A percentile compares a stretch with the other conserved stretches of the same genome.
These are phyloP conservation scores for Dryobotodes eremita DNA, from an alignment of 2,888 invertebrate genomes.

Conservation along the genomic window DNA sequence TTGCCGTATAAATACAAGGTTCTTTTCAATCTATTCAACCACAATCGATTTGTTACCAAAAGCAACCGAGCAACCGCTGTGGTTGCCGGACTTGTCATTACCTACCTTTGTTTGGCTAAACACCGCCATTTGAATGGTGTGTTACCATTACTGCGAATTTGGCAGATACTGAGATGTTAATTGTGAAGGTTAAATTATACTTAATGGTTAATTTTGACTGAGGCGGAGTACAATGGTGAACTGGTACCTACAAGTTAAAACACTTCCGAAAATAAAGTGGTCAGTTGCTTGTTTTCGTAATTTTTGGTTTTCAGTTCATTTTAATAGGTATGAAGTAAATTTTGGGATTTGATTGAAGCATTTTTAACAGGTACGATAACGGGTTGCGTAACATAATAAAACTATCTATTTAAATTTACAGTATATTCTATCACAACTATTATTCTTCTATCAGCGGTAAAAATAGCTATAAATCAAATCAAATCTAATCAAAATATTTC, in stretches of 20 bases:
- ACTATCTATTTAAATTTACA: background rate
- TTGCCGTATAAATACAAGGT: slow-evolving; percentile 34
- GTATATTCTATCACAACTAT: background rate
- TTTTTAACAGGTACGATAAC: background rate
- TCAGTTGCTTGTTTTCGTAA: background rate
- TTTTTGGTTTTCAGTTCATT: background rate
- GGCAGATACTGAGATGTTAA: slow-evolving; percentile 36
- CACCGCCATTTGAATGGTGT: slow-evolving; percentile 28
- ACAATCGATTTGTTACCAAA: slow-evolving; percentile 48
- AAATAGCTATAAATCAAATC: too few relatives aligned
- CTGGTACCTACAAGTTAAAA: too few relatives aligned
- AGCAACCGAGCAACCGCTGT: slow-evolving; percentile 10
- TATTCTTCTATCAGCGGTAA: background rate
- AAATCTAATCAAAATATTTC: too few relatives aligned
- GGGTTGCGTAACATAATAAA: background rate
- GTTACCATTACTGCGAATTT: slow-evolving; percentile 28
- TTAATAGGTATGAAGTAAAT: background rate
- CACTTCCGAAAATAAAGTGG: slow-evolving; percentile 7
- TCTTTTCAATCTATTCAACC: slow-evolving; percentile 29
- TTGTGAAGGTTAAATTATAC: slow-evolving; percentile 40
- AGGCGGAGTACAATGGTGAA: slow-evolving; percentile 24
- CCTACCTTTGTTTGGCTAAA: slow-evolving; percentile 55
- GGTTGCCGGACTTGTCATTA: slow-evolving; percentile 36
- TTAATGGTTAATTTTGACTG: slow-evolving; percentile 22
- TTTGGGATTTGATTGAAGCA: background rate